Evolutionary conservation across 2,113 vertebrate genomes (phyloP).

Genomic region (Mus spicilegus): DNA sequence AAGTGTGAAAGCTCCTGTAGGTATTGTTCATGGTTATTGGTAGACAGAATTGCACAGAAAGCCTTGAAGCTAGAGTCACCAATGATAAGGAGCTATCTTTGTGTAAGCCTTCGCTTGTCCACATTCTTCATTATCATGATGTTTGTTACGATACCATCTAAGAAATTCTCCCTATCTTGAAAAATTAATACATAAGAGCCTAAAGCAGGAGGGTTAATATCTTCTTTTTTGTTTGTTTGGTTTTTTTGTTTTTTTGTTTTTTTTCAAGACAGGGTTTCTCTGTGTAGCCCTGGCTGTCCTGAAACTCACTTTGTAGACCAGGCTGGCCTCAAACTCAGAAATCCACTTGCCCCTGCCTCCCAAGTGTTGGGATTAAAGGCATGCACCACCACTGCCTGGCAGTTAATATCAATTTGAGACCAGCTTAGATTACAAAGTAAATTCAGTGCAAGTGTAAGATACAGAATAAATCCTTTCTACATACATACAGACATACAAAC

Average conservation of each 20-base stretch:
- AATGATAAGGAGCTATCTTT: not conserved
- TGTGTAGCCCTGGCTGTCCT: too few species aligned
- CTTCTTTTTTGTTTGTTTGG: too few species aligned
- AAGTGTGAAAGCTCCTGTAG: not conserved
- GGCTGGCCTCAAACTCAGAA: too few species aligned
- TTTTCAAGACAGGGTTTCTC: too few species aligned
- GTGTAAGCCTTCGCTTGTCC: not conserved
- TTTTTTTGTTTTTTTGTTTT: too few species aligned
- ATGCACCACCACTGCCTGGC: too few species aligned
- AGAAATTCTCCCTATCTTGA: not conserved
- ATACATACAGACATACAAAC: not conserved
- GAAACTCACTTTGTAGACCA: too few species aligned
- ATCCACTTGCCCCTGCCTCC: too few species aligned
- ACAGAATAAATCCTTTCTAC: not conserved
- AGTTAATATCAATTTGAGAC: not conserved
- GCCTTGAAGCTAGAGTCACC: not conserved
- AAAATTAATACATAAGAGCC: not conserved
- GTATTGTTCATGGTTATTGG: not conserved
- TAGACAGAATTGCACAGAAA: not conserved
- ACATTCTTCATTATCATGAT: not conserved
- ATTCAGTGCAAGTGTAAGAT: not conserved
- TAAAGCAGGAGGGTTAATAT: not conserved
- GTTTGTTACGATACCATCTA: not conserved
- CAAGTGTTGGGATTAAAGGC: too few species aligned
- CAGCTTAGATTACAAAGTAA: not conserved